phyloP scores from a whole-genome alignment of 1,140 invertebrate genomes.

The Drosophila fuyamai region DNA sequence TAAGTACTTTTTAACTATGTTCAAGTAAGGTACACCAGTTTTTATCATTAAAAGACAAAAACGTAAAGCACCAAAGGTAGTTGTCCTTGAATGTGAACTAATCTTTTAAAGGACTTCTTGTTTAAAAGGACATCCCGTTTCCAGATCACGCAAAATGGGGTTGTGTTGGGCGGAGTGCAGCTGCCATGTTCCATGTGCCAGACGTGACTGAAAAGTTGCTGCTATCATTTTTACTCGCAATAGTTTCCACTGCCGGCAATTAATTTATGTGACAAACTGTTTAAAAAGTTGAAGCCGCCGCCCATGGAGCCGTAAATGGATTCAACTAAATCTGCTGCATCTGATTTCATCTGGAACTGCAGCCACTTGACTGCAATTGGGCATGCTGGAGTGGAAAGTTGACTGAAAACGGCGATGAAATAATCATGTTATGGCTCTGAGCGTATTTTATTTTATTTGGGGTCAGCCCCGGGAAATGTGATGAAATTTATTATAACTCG shows the following conservation, averaged over 20 bases:
- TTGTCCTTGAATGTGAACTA: not conserved
- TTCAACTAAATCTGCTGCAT: slow-evolving; percentile 27
- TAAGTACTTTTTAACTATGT: too few relatives aligned
- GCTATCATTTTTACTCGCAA: slow-evolving; percentile 53
- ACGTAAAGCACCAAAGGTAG: too few relatives aligned
- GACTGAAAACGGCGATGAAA: slow-evolving; percentile 40
- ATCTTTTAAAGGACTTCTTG: not conserved
- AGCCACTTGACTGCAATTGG: slow-evolving; percentile 25
- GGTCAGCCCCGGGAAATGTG: slow-evolving; percentile 49
- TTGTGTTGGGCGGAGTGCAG: not conserved
- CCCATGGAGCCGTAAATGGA: slow-evolving; percentile 37
- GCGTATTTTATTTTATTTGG: slow-evolving; percentile 27
- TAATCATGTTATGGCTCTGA: slow-evolving; percentile 61
- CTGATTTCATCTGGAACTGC: slow-evolving; percentile 34
- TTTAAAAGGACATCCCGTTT: not conserved
- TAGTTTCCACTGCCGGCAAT: slow-evolving; percentile 47
- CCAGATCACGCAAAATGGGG: not conserved
- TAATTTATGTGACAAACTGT: slow-evolving; percentile 63
- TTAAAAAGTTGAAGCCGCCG: slow-evolving; percentile 56
- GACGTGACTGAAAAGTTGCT: slow-evolving; percentile 67
- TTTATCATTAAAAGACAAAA: too few relatives aligned
- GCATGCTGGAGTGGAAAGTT: slow-evolving; percentile 29
- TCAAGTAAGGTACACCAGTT: too few relatives aligned
- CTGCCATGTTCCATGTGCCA: slow-evolving; percentile 45
- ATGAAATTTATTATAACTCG: slow-evolving; percentile 76